phyloP scores from a whole-genome alignment of 2,888 invertebrate species.

The Orthosia incerta region DNA sequence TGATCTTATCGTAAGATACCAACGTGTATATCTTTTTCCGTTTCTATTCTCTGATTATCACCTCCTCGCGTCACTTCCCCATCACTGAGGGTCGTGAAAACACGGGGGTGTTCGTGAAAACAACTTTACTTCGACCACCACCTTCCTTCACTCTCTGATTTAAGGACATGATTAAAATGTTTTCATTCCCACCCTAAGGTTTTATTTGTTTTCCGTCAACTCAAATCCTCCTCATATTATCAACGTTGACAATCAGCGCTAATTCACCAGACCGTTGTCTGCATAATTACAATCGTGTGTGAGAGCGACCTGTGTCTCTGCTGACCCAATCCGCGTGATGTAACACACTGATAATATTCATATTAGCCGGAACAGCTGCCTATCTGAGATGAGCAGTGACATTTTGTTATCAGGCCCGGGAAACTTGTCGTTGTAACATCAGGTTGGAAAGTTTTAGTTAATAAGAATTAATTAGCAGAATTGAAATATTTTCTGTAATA shows the following conservation, averaged over 20 bases:
- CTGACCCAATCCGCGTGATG: constrained; percentile 35
- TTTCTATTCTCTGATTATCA: neutral
- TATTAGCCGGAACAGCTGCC: neutral
- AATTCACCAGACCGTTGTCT: constrained; percentile 1
- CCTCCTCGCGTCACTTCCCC: no score
- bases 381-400: constrained; percentile 14
- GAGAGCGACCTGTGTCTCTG: constrained; percentile 20
- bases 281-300: constrained; percentile 25
- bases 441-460: neutral
- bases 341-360: constrained; percentile 35
- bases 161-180: no score
- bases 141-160: no score
- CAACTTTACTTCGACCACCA: no score
- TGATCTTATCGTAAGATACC: no score
- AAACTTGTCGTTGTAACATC: neutral
- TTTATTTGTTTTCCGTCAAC: neutral
- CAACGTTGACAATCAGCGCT: constrained; percentile 6
- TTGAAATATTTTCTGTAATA: neutral
- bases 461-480: neutral
- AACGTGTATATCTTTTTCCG: neutral
- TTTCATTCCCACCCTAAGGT: no score
- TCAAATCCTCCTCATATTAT: neutral
- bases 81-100: no score
- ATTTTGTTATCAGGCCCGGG: neutral
- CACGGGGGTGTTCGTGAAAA: no score